phyloP scores from a whole-genome alignment of 2,113 vertebrate genomes.

The Synodontis membranacea region DNA sequence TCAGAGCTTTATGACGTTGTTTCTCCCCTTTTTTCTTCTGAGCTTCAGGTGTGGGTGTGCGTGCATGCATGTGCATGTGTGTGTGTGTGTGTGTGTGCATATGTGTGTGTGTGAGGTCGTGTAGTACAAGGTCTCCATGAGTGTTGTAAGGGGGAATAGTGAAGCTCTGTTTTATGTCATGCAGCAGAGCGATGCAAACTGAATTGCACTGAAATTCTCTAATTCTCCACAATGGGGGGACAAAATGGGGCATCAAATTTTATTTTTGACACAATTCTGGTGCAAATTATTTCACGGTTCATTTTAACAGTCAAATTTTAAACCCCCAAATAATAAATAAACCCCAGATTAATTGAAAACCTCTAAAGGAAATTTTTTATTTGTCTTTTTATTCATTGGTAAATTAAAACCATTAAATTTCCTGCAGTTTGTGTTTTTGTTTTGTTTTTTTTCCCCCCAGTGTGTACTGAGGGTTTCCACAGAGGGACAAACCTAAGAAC shows the following conservation, averaged over 20 bases:
- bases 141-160: neutral
- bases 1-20: neutral
- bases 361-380: neutral
- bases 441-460: neutral
- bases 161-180: neutral
- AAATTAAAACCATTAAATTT: neutral
- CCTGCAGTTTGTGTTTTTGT: no score
- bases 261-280: neutral
- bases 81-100: neutral
- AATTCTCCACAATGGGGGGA: neutral
- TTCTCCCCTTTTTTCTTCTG: neutral
- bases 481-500: neutral
- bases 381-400: neutral
- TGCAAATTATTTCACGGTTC: neutral
- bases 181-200: neutral
- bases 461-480: neutral
- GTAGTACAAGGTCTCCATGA: neutral
- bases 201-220: neutral
- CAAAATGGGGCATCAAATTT: no score
- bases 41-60: neutral
- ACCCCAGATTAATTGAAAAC: neutral
- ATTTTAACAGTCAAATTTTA: neutral
- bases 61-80: neutral
- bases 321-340: neutral
- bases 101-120: neutral